Evolutionary conservation across 2,888 invertebrate genomes (phyloP).

Genomic region (Cinara cedri): DNA sequence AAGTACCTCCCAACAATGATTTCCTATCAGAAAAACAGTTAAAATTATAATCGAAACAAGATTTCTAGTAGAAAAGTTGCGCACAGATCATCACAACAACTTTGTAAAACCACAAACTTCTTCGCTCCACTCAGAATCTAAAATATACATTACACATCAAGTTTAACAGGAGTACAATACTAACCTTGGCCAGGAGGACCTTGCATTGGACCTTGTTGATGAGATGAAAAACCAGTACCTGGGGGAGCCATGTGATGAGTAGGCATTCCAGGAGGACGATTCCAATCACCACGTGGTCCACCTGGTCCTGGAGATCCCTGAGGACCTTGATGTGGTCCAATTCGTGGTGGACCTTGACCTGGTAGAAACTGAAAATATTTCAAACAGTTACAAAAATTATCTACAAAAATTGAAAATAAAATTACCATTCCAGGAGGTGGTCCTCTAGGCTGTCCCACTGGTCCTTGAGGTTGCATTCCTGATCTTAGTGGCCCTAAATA

Average conservation of each 20-base stretch:
- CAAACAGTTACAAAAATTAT: not conserved
- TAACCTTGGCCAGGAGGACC: conserved; percentile 73
- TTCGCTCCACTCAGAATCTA: too few species aligned
- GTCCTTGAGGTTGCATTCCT: conserved; percentile 67
- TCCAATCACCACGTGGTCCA: conserved; percentile 73
- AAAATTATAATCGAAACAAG: too few species aligned
- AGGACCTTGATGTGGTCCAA: conserved; percentile 63
- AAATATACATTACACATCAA: not conserved
- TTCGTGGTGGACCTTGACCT: conserved; percentile 65
- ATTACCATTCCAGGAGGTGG: conserved; percentile 65
- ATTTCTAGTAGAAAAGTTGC: too few species aligned
- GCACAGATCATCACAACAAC: too few species aligned
- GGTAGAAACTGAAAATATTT: conserved; percentile 62
- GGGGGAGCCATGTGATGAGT: conserved; percentile 57
- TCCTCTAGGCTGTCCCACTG: conserved; percentile 64
- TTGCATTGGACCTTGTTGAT: conserved; percentile 66
- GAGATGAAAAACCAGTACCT: conserved; percentile 63
- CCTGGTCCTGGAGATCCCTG: conserved; percentile 66
- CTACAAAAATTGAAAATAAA: conserved; percentile 14
- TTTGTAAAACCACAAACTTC: too few species aligned
- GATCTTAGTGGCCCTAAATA: conserved; percentile 67
- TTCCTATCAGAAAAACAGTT: too few species aligned
- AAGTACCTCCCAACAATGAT: too few species aligned
- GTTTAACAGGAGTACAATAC: not conserved
- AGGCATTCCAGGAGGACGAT: conserved; percentile 69